Conservation (phyloP, 1,140 invertebrate genomes). For the Polyergus mexicanus region DNA sequence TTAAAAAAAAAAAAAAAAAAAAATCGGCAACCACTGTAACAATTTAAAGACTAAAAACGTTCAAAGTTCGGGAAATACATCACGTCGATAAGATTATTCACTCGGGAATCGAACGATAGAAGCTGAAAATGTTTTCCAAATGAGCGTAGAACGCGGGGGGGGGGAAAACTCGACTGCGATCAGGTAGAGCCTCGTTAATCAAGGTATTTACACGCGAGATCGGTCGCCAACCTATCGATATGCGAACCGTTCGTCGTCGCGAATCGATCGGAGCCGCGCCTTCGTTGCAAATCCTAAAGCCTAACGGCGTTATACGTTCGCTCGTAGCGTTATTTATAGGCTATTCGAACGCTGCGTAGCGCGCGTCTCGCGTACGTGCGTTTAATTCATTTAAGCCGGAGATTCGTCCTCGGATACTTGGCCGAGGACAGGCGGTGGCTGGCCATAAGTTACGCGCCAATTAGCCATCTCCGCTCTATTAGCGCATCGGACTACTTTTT, state of each 20-base stretch:
- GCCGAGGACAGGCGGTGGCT: conserved; percentile 24
- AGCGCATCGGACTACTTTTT: conserved; percentile 5
- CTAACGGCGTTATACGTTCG: conserved; percentile 72
- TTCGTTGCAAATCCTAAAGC: conserved; percentile 77
- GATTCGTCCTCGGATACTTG: conserved; percentile 56
- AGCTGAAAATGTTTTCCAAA: conserved; percentile 47
- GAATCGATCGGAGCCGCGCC: conserved; percentile 76
- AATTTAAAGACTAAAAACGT: background rate
- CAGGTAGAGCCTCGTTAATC: conserved; percentile 76
- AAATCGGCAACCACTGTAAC: background rate
- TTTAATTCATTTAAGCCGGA: conserved; percentile 73
- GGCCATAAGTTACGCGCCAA: conserved; percentile 62
- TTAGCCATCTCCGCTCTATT: conserved; percentile 41
- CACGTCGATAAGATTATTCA: background rate
- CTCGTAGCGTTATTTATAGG: conserved; percentile 77
- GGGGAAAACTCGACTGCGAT: conserved; percentile 45
- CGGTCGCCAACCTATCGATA: conserved; percentile 74
- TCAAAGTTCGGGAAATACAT: background rate
- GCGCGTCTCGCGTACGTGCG: conserved; percentile 71
- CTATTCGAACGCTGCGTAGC: conserved; percentile 76
- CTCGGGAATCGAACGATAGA: conserved; percentile 10
- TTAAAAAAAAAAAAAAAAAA: background rate
- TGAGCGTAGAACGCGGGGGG: conserved; percentile 6
- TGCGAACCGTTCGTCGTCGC: conserved; percentile 68
- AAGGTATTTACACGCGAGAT: conserved; percentile 81